Evolutionary conservation across 2,113 vertebrate genomes (phyloP).

Genomic region (Ginglymostoma cirratum): DNA sequence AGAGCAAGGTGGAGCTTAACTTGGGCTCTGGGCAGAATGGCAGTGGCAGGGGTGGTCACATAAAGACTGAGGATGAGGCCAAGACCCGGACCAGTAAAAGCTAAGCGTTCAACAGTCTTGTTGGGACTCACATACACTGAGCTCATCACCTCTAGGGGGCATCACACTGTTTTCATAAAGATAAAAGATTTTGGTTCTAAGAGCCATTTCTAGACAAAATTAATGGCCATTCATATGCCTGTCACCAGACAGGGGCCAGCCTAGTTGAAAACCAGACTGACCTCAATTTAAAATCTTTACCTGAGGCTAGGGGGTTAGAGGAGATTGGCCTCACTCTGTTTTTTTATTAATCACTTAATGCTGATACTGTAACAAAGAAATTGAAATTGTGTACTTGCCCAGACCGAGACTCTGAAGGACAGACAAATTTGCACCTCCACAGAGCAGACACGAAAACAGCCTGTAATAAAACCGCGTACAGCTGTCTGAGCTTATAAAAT

Average conservation of each 20-base stretch:
- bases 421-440: neutral
- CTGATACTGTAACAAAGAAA: neutral
- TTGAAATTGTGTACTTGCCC: neutral
- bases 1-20: neutral
- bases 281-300: neutral
- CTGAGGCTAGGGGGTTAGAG: neutral
- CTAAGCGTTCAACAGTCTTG: neutral
- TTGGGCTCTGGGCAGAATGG: neutral
- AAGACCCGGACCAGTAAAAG: too few species aligned
- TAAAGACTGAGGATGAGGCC: neutral
- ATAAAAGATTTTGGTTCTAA: neutral
- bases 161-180: neutral
- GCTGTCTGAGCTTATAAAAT: slow-evolving; percentile 3
- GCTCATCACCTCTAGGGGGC: neutral
- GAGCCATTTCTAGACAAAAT: neutral
- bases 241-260: neutral
- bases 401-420: neutral
- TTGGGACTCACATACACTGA: neutral
- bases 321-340: neutral
- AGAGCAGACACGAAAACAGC: neutral
- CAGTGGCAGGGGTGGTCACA: too few species aligned
- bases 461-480: neutral
- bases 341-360: neutral
- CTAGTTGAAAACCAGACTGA: neutral
- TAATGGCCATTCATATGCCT: neutral